Percentiles rank a stretch among this genome's conserved stretches.
These are phyloP conservation scores for Exephanes ischioxanthus DNA, from an alignment of 2,888 invertebrate species.

Conservation along the genomic window DNA sequence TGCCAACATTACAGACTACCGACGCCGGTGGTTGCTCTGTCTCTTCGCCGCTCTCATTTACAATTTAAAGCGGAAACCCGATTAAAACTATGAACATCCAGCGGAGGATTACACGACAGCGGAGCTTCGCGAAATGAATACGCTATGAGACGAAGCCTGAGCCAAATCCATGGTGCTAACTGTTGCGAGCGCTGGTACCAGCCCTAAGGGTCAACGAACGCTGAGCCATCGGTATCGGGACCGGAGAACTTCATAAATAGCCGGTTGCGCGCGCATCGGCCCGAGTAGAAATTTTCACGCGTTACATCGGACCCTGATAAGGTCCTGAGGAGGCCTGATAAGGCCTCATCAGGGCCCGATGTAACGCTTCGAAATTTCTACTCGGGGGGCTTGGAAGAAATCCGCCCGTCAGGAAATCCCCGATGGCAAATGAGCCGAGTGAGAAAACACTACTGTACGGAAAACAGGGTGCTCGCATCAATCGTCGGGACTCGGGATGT, in stretches of 20 bases:
- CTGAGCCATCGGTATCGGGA: neutral
- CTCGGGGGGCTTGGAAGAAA: too few species aligned
- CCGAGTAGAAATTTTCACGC: too few species aligned
- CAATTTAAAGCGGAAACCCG: constrained; percentile 74
- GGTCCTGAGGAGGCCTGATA: too few species aligned
- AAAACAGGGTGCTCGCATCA: neutral
- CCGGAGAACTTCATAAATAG: neutral
- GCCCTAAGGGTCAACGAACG: neutral
- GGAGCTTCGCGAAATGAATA: constrained; percentile 60
- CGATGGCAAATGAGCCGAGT: neutral
- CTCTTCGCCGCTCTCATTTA: constrained; percentile 67
- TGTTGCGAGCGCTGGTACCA: constrained; percentile 8
- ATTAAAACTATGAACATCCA: constrained; percentile 73
- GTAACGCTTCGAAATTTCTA: too few species aligned
- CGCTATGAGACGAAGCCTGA: constrained; percentile 39
- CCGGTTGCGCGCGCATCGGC: neutral
- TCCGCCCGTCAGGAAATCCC: neutral
- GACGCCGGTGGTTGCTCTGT: constrained; percentile 6
- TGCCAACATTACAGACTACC: constrained; percentile 43
- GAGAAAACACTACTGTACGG: neutral
- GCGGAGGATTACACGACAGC: constrained; percentile 67
- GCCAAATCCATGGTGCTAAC: neutral
- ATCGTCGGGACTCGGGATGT: constrained; percentile 2
- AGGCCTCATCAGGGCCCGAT: too few species aligned
- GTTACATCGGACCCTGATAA: too few species aligned